These are phyloP conservation scores for Charanyca ferruginea DNA, from an alignment of 2,888 invertebrate species.

Conservation along the genomic window DNA sequence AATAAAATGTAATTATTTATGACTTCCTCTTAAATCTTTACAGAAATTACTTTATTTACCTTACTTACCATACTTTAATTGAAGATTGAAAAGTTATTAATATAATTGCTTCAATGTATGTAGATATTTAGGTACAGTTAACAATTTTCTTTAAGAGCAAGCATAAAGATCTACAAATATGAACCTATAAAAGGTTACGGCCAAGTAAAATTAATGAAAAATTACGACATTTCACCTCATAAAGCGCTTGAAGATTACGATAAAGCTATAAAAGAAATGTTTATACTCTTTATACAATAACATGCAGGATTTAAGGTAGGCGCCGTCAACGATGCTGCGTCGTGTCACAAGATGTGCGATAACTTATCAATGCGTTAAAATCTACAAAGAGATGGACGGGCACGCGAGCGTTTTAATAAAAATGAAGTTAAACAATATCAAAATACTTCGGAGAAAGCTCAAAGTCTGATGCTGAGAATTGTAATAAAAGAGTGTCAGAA, in stretches of 20 bases:
- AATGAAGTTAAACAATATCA: conserved; percentile 57
- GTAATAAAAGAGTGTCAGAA: not conserved
- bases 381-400: conserved; percentile 68
- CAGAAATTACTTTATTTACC: conserved; percentile 4
- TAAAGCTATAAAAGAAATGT: conserved; percentile 51
- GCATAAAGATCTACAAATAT: not conserved
- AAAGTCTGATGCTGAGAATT: conserved; percentile 19
- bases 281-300: conserved; percentile 55
- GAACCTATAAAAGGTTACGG: not conserved
- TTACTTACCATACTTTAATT: not conserved
- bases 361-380: conserved; percentile 70
- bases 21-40: conserved; percentile 24
- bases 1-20: conserved; percentile 32
- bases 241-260: conserved; percentile 47
- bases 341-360: conserved; percentile 73
- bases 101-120: not conserved
- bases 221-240: conserved; percentile 25
- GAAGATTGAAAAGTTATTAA: conserved; percentile 12
- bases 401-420: conserved; percentile 62
- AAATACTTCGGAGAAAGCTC: conserved; percentile 35
- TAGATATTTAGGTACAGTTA: not conserved
- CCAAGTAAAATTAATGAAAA: conserved; percentile 26
- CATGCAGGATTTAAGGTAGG: conserved; percentile 64
- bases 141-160: not conserved
- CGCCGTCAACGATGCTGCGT: conserved; percentile 68